These are phyloP conservation scores for Philereme transversata DNA, from an alignment of 2,888 invertebrate genomes.

Conservation along the genomic window DNA sequence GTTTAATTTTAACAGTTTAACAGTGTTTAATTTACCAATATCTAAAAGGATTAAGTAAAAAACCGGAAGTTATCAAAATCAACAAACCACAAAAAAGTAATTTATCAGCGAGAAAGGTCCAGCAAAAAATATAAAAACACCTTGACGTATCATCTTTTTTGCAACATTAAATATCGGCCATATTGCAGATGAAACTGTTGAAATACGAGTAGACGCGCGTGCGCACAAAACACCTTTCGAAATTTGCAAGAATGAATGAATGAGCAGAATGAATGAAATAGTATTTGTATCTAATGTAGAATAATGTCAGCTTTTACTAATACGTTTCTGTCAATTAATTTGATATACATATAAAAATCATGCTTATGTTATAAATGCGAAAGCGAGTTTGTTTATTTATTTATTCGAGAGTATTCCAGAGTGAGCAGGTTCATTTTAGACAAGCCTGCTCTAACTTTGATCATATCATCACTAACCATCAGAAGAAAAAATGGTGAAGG, in stretches of 20 bases:
- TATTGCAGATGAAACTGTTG: conserved; percentile 48
- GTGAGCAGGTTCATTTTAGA: too few relatives aligned
- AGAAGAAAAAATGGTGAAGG: too few relatives aligned
- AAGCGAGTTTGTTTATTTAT: too few relatives aligned
- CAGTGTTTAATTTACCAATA: background rate
- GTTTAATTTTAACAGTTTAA: background rate
- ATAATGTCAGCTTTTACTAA: background rate
- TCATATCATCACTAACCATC: too few relatives aligned
- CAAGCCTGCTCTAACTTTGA: too few relatives aligned
- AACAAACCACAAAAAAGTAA: conserved; percentile 29
- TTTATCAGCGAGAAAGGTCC: conserved; percentile 25
- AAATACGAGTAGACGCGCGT: conserved; percentile 64
- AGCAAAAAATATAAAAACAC: conserved; percentile 50
- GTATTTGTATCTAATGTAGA: conserved; percentile 1
- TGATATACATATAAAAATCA: too few relatives aligned
- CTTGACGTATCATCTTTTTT: conserved; percentile 58
- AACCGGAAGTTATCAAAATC: conserved; percentile 28
- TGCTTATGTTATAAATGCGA: too few relatives aligned
- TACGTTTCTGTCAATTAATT: too few relatives aligned
- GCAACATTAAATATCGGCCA: conserved; percentile 55
- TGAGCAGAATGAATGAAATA: conserved; percentile 32
- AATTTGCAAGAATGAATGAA: conserved; percentile 63
- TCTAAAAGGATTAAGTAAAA: conserved; percentile 10
- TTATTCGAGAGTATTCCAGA: too few relatives aligned
- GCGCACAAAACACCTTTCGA: conserved; percentile 73